phyloP scores from a whole-genome alignment of 2,113 vertebrate species.

The Silurus asotus region DNA sequence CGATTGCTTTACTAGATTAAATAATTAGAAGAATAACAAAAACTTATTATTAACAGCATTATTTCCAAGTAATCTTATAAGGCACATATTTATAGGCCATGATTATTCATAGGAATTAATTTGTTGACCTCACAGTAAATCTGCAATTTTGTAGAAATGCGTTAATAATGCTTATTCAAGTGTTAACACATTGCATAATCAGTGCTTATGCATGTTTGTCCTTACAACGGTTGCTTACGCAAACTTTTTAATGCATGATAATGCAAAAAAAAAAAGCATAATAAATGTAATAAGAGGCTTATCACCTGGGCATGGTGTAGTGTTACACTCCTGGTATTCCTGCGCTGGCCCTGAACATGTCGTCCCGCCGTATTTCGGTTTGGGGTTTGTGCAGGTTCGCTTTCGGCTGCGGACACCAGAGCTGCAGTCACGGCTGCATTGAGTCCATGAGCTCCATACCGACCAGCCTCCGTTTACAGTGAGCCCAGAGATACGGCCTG shows the following conservation, averaged over 20 bases:
- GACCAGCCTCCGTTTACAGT: slow-evolving; percentile 92
- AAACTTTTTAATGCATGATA: not conserved
- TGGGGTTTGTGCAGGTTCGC: slow-evolving; percentile 88
- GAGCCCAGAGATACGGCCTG: slow-evolving; percentile 84
- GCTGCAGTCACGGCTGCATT: slow-evolving; percentile 94
- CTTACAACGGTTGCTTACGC: too few relatives aligned
- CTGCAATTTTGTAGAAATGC: not conserved
- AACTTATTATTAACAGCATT: not conserved
- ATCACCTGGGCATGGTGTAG: slow-evolving; percentile 90
- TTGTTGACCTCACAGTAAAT: not conserved
- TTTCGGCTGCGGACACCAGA: slow-evolving; percentile 89
- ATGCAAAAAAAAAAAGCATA: not conserved
- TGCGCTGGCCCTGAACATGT: slow-evolving; percentile 84
- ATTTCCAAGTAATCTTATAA: not conserved
- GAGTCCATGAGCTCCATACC: slow-evolving; percentile 88
- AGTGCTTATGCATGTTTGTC: not conserved
- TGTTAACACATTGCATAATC: not conserved
- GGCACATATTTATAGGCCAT: not conserved
- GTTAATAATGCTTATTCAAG: not conserved
- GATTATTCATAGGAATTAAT: not conserved
- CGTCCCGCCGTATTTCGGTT: slow-evolving; percentile 88
- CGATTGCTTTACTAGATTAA: too few relatives aligned
- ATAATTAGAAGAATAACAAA: too few relatives aligned
- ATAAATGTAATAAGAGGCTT: not conserved
- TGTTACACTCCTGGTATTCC: slow-evolving; percentile 96